Base-by-base conservation (phyloP, 2,888 invertebrate genomes). In the Suillia variegata region DNA sequence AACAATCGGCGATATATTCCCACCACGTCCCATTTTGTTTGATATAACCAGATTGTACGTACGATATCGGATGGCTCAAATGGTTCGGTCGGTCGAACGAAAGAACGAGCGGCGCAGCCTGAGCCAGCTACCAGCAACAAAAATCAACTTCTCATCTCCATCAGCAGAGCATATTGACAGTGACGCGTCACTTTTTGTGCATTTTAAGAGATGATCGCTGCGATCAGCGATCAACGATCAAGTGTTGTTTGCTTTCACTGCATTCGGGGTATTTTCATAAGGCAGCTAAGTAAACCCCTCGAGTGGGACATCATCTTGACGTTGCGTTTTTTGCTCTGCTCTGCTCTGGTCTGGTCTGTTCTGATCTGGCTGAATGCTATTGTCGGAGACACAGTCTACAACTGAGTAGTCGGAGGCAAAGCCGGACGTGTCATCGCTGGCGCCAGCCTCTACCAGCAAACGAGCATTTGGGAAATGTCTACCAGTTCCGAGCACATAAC, bases 241-340 rank as follows among this genome's bases (percentile, higher is more conserved):
- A 20, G 21, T 10, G 31, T 15, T 18, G 15, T 54, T 47, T 12
- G 22, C 26, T 50, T 17, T 50, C 52, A 21, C n/a, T 15, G 47
- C 26, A 50, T 15, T 24, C 50, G n/a, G 5, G 17, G 13, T 15
- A 73, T 77, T 77, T 78, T 77, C 72, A 75, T 74, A 78, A 77
- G 76, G 71, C 76, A 77, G 78, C 77, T 77, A 76, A 74, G 70
- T 75, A 77, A 77, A 77, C 76, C 70, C 76, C 74, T 78, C 74
- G 74, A 77, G 74, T 74, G 70, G 76, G 75, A 78, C 70, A 73
- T 68, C 58, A 62, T 56, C 62, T 60, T 65, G 64, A 62, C 61
- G 63, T 62, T 62, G 62, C 64, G 60, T 56, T 63, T 64, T 66
- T 62, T 59, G 48, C 45, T 60, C 8, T 15, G 49, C 13, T 47